Base-by-base conservation (phyloP, 1,140 invertebrate genomes). In the Drosophila cardini region DNA sequence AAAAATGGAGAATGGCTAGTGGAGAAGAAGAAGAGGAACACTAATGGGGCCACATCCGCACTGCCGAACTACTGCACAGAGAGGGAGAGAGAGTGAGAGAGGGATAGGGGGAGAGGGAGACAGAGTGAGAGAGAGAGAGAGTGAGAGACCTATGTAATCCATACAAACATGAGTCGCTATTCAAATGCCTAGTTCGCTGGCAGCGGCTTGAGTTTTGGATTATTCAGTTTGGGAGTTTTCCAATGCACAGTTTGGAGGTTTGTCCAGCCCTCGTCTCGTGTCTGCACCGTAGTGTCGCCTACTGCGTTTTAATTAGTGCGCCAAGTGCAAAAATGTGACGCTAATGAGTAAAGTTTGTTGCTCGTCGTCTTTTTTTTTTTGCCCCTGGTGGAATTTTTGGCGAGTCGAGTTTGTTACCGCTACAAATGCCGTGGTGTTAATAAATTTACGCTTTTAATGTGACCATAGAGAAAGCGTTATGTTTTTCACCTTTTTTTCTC, bases 281-380 rank as follows among this genome's bases (percentile, higher is more conserved):
- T 32, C 40, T 58, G 55, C 55, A 43, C 52, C 45, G 13, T 38
- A 56, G 56, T 60, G 48, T 57, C 57, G 52, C 71, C 36, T 72
- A 60, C 55, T 73, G 75, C 70, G 74, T 87, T 84, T 89, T 89
- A 90, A 90, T 90, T 85, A 85, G 85, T 76, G 81, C 81, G 70
- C 76, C 76, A 79, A 80, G 79, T 67, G 78, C 63, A 89, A 87
- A 87, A 80, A 78, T 86, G 78, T 83, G 72, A 78, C 67, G 86
- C 86, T 90, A 90, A 90, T 90, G 85, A 90, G 85, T 85, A 90
- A 90, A 90, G 86, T 90, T 89, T 80, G 84, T 83, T 87, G 79
- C 79, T 84, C 79, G 76, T 76, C 48, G 52, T 40, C n/a, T n/a
- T n/a, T n/a, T n/a, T n/a, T n/a, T n/a, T n/a, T n/a, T 40, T 3